These are phyloP conservation scores for Pseudomyrmex cubaensis DNA, from an alignment of 1,140 invertebrate genomes.

Conservation along the genomic window DNA sequence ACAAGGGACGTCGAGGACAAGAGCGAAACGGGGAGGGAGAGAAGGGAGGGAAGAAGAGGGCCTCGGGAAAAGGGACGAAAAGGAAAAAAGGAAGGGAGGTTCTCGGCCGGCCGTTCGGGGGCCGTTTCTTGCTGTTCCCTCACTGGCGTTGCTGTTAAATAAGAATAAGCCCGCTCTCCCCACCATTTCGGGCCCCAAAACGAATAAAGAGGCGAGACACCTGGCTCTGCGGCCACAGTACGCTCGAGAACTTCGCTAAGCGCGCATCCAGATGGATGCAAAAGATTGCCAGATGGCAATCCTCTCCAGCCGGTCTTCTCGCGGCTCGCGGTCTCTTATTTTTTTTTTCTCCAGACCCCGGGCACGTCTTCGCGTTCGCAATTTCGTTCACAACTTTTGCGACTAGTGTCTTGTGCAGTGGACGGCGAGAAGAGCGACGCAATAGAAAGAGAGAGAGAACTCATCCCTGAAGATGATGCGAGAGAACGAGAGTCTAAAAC, in stretches of 20 bases:
- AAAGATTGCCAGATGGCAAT: no score
- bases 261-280: conserved; percentile 20
- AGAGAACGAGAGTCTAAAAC: no score
- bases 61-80: conserved; percentile 60
- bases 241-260: conserved; percentile 71
- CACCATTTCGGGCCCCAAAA: conserved; percentile 77
- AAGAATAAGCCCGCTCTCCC: conserved; percentile 80
- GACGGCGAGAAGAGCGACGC: background rate
- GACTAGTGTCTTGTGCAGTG: conserved; percentile 68
- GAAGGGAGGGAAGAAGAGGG: conserved; percentile 5
- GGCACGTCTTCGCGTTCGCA: background rate
- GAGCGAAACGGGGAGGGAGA: background rate
- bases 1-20: conserved; percentile 40
- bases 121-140: conserved; percentile 64
- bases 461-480: background rate
- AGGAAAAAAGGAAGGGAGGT: conserved; percentile 65
- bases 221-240: conserved; percentile 79
- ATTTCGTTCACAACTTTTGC: conserved; percentile 2
- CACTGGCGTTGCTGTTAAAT: conserved; percentile 81
- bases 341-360: background rate
- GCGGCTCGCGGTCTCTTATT: background rate
- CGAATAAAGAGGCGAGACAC: conserved; percentile 83
- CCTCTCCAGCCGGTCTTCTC: background rate
- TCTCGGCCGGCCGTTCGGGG: conserved; percentile 27
- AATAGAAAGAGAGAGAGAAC: background rate